A percentile compares a stretch with the other conserved stretches of the same genome.
Conservation (phyloP, 2,888 invertebrate genomes). For the Amaurobius ferox region DNA sequence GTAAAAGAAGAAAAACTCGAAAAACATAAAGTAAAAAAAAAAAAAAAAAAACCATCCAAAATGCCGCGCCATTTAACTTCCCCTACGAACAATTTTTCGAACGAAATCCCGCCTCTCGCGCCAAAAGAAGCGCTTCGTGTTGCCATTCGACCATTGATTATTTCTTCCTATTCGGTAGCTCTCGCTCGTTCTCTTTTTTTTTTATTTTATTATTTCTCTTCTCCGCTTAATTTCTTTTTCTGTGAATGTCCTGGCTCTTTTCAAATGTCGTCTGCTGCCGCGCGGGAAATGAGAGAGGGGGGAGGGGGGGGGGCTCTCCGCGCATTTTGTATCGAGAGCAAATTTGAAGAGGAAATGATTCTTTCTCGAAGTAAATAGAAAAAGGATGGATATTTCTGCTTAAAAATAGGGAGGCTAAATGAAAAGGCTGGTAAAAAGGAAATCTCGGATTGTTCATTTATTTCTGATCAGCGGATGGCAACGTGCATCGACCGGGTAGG, state of each 20-base stretch:
- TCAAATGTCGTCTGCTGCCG: constrained; percentile 16
- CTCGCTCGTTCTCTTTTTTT: constrained; percentile 7
- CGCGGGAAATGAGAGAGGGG: constrained; percentile 18
- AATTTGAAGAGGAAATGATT: constrained; percentile 64
- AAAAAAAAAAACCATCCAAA: constrained; percentile 15
- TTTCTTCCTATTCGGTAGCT: constrained; percentile 43
- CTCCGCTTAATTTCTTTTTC: constrained; percentile 18
- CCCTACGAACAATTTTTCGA: constrained; percentile 61
- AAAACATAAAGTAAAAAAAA: constrained; percentile 4
- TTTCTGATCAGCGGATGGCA: background rate
- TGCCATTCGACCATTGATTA: constrained; percentile 59
- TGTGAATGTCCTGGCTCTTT: background rate
- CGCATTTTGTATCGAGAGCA: constrained; percentile 41
- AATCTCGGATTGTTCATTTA: background rate
- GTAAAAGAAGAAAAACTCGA: background rate
- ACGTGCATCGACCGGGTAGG: background rate
- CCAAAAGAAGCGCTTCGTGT: constrained; percentile 23
- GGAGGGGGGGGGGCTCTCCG: no score
- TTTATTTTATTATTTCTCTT: background rate
- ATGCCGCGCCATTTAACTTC: constrained; percentile 66
- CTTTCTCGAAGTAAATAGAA: constrained; percentile 12
- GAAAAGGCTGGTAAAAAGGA: background rate
- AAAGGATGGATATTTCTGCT: background rate
- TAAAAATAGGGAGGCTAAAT: background rate
- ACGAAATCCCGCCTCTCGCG: constrained; percentile 50